Conservation (phyloP, 2,113 vertebrate genomes). For the Axis porcinus region DNA sequence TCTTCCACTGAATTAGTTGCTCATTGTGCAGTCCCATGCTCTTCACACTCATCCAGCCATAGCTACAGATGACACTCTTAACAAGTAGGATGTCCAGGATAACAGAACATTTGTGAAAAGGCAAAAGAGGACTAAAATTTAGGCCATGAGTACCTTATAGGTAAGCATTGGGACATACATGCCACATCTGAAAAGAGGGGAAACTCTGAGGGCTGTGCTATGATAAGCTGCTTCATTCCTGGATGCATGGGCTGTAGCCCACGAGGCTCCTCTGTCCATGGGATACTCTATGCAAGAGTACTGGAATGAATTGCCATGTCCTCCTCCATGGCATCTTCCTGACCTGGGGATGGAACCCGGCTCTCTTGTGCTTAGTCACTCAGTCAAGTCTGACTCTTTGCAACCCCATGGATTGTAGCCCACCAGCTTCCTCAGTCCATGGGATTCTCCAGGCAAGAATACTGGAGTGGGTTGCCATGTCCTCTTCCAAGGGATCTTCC, state of each 20-base stretch:
- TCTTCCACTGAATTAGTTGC: not conserved
- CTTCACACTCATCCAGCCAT: not conserved
- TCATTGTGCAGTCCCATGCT: not conserved
- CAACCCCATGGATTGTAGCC: not conserved
- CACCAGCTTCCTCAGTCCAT: not conserved
- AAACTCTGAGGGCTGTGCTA: not conserved
- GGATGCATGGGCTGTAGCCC: not conserved
- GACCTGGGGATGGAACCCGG: not conserved
- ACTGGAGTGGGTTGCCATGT: not conserved
- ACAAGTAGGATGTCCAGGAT: not conserved
- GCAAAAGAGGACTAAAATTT: not conserved
- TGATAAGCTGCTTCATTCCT: not conserved
- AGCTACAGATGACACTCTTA: not conserved
- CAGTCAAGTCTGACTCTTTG: not conserved
- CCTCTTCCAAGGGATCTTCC: not conserved
- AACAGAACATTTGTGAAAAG: not conserved
- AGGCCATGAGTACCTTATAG: not conserved
- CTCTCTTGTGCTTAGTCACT: not conserved
- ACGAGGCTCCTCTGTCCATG: not conserved
- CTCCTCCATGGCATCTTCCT: not conserved
- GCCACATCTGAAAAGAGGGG: not conserved
- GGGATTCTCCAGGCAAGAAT: not conserved
- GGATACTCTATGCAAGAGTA: not conserved
- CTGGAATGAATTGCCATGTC: not conserved
- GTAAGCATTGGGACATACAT: not conserved